These are phyloP conservation scores for Eulacestoma nigropectus DNA, from an alignment of 2,113 vertebrate species.

Conservation along the genomic window DNA sequence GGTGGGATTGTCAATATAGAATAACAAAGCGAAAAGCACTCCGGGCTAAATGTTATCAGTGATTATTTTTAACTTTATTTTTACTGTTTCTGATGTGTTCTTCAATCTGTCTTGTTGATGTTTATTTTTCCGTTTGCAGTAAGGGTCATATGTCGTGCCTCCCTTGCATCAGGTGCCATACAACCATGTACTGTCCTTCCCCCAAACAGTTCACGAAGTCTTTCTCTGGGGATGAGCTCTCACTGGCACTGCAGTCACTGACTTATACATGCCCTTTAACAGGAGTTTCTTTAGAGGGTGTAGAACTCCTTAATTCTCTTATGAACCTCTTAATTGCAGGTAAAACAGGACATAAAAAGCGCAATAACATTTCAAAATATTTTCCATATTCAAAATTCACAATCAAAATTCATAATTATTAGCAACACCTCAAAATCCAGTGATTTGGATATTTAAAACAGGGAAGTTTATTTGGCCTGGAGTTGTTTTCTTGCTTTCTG, in stretches of 20 bases:
- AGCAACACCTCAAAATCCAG: background rate
- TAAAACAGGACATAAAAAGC: background rate
- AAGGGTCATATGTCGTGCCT: conserved; percentile 49
- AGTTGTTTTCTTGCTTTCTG: background rate
- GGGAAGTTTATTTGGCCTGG: background rate
- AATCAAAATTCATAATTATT: background rate
- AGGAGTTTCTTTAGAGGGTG: background rate
- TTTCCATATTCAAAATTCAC: background rate
- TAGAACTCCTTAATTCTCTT: background rate
- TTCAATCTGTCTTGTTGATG: conserved; percentile 62
- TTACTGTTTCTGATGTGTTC: conserved; percentile 59
- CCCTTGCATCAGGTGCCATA: conserved; percentile 36
- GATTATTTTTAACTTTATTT: conserved; percentile 52
- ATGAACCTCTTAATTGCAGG: background rate
- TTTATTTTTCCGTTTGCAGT: conserved; percentile 15
- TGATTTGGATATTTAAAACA: background rate
- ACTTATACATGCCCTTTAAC: background rate
- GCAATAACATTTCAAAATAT: background rate
- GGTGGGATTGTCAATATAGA: conserved; percentile 47
- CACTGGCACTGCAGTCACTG: background rate
- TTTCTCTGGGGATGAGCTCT: background rate
- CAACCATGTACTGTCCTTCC: background rate
- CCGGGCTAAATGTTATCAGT: conserved; percentile 38
- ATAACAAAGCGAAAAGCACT: conserved; percentile 46
- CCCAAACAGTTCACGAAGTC: background rate